These are phyloP conservation scores for Stictocephala bisonia DNA, from an alignment of 2,888 invertebrate genomes.

Conservation along the genomic window DNA sequence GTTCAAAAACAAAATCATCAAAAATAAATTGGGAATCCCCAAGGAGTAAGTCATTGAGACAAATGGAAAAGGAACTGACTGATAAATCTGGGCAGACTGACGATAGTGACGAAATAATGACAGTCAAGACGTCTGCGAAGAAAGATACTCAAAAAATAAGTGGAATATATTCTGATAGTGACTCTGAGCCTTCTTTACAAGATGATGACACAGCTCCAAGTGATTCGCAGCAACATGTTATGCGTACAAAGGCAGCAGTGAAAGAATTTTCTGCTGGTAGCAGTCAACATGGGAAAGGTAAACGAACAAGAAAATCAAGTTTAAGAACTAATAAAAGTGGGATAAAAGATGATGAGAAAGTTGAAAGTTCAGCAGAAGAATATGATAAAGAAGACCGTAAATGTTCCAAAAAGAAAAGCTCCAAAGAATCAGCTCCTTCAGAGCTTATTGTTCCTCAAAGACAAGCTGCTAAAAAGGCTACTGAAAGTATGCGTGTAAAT, in stretches of 20 bases:
- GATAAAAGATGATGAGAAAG: constrained; percentile 64
- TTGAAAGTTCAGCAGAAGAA: constrained; percentile 62
- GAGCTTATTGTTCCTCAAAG: constrained; percentile 90
- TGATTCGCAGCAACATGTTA: constrained; percentile 75
- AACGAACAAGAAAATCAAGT: constrained; percentile 64
- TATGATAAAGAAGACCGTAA: constrained; percentile 67
- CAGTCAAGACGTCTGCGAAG: constrained; percentile 69
- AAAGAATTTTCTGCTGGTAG: constrained; percentile 78
- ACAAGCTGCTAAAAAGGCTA: constrained; percentile 91
- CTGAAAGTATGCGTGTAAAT: constrained; percentile 78
- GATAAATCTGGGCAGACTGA: constrained; percentile 68
- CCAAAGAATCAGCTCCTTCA: constrained; percentile 71
- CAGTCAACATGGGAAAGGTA: constrained; percentile 45
- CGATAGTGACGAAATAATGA: constrained; percentile 84
- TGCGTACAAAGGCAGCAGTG: constrained; percentile 86
- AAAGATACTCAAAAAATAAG: constrained; percentile 70
- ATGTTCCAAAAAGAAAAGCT: constrained; percentile 55
- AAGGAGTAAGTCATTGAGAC: constrained; percentile 73
- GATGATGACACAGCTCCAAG: constrained; percentile 68
- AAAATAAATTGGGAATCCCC: constrained; percentile 61
- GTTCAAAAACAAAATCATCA: constrained; percentile 48
- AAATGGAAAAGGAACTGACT: constrained; percentile 80
- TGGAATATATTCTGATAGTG: constrained; percentile 87
- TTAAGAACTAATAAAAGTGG: constrained; percentile 65
- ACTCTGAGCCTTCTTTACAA: constrained; percentile 70